Percentiles rank a stretch among this genome's conserved stretches.
phyloP scores from a whole-genome alignment of 2,888 invertebrate species.

The Troides helena region DNA sequence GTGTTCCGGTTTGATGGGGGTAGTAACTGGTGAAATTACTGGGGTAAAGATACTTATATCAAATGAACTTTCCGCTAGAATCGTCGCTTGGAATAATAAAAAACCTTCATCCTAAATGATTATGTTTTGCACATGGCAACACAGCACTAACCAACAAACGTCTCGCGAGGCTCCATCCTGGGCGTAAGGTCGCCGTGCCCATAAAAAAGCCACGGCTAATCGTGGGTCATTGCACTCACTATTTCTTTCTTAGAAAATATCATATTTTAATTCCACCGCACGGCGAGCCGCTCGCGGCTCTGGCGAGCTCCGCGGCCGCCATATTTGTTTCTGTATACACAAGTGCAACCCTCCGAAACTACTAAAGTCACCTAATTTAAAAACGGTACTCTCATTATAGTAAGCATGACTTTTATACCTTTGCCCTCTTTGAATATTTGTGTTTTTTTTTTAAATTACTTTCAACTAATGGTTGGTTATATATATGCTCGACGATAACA shows the following conservation, averaged over 20 bases:
- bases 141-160: conserved; percentile 50
- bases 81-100: background rate
- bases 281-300: conserved; percentile 54
- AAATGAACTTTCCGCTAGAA: too few relatives aligned
- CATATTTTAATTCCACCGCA: conserved; percentile 41
- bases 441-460: too few relatives aligned
- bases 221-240: conserved; percentile 70
- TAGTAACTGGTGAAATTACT: too few relatives aligned
- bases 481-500: too few relatives aligned
- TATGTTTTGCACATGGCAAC: conserved; percentile 34
- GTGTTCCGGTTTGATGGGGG: too few relatives aligned
- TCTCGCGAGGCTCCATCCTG: conserved; percentile 73
- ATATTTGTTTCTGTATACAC: conserved; percentile 56
- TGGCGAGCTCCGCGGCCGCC: conserved; percentile 53
- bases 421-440: conserved; percentile 33
- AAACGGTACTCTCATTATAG: conserved; percentile 34
- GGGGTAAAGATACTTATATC: too few relatives aligned
- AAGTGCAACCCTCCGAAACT: conserved; percentile 55
- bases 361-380: conserved; percentile 60
- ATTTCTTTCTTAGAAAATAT: conserved; percentile 50
- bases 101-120: background rate
- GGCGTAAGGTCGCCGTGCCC: conserved; percentile 40
- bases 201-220: conserved; percentile 66
- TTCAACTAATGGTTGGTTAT: too few relatives aligned
- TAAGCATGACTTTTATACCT: conserved; percentile 32